Evolutionary conservation across 2,113 vertebrate genomes (phyloP), one percentile per base, ranked within the genome.

Genomic region (Clupea harengus): DNA sequence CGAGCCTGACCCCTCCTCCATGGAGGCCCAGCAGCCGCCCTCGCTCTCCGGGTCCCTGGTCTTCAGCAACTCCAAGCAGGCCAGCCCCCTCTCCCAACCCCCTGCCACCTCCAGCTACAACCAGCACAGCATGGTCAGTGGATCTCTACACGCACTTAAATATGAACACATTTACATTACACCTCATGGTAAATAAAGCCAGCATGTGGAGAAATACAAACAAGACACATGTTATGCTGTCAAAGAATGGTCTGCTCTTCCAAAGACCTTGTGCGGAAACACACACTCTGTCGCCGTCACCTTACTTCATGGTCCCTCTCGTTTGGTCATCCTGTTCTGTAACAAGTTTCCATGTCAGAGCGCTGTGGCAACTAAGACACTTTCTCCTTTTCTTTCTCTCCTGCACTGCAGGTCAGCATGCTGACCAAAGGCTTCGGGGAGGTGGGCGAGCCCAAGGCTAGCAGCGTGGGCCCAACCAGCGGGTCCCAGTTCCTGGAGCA

Each of bases 401-500:
- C 22, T 0, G 45, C 78, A 85, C 85, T 90, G n/a, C 93, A 99
- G 98, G 98, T 97, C 89, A 97, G 96, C 96, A 97, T 99, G 97
- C 93, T 99, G 91, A 94, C 95, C 87, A 99, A 99, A 93, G 95
- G 97, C 28, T 99, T 98, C 86, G 97, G 97, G 81, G 98, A 99
- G 0, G 97, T 97, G 0, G 95, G 95, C 0, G 98, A 99, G 83
- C 94, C 96, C 88, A 99, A 99, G 92, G 95, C 94, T 81, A 86
- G 92, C 20, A 95, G 88, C 88, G 94, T 96, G 85, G 96, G 96
- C 13, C 93, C 95, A 82, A 97, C 96, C 84, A 99, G 96, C 0
- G 98, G 98, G 2, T 99, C 98, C 0, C 98, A 99, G 93, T 99
- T 99, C 93, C 93, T 99, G 94, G 98, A 99, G 95, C 98, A 99